Evolutionary conservation across 2,113 vertebrate species (phyloP), one percentile per base, ranked within the genome.

Genomic region (Plecotus auritus): DNA sequence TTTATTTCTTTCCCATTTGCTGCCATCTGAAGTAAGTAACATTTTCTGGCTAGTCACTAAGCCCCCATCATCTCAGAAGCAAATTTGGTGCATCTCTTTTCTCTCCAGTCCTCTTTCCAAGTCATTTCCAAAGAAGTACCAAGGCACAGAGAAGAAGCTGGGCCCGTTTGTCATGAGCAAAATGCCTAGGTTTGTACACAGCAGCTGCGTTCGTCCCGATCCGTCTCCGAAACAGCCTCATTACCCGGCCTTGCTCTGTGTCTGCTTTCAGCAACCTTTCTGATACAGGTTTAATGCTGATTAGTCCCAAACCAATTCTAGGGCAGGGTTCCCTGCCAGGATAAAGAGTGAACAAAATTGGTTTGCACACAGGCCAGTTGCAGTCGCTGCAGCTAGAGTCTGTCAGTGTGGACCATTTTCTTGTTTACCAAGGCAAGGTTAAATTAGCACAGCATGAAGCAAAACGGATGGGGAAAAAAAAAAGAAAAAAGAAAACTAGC

Each of bases 241-340:
- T 92, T 87, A 18, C 85, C 12, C 0, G 0, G 49, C 66, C 82
- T 94, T 86, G 54, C 64, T 61, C 85, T 51, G 35, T 86, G 95
- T 96, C 88, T 98, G 95, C 73, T 76, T 76, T 78, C 86, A 30
- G 22, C 94, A 96, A 87, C 94, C 95, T 96, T 97, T 67, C 88
- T 95, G 85, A 95, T 91, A 80, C 81, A 10, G 6, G 51, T 95
- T 95, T 98, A 98, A 96, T 96, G 96, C 96, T 98, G 96, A 98
- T 98, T 97, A 98, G 85, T 96, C 91, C 94, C 30, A 16, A 98
- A 76, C 97, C 96, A 94, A 94, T 98, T 96, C 86, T 96, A 97
- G 97, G 89, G 59, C 92, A 95, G 96, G 95, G 37, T 96, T 97
- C 95, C 98, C 97, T 98, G 97, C 97, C 97, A 98, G 96, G 87